A percentile compares a stretch with the other conserved stretches of the same genome.
These are phyloP conservation scores for Xanthia icteritia DNA, from an alignment of 2,888 invertebrate genomes.

Conservation along the genomic window DNA sequence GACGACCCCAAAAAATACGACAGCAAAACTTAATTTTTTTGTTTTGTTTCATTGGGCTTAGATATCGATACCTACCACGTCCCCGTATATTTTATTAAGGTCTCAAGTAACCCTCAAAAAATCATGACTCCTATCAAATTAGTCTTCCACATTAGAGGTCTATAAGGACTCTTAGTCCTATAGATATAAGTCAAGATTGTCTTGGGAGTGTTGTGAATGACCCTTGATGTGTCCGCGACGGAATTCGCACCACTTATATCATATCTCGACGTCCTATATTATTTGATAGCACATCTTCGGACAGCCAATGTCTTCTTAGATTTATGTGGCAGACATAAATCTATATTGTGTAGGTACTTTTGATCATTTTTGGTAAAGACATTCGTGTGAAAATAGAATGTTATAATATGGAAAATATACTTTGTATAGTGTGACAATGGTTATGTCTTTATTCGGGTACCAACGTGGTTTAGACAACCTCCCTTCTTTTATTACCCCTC, in stretches of 20 bases:
- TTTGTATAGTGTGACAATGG: background rate
- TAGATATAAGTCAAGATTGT: constrained; percentile 30
- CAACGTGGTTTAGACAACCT: background rate
- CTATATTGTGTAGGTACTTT: constrained; percentile 12
- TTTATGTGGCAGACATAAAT: constrained; percentile 42
- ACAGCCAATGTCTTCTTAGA: constrained; percentile 23
- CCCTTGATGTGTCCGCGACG: constrained; percentile 43
- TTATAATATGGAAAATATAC: background rate
- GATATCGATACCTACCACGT: no score
- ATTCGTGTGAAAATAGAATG: background rate
- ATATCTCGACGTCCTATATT: constrained; percentile 34
- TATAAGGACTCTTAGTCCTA: constrained; percentile 17
- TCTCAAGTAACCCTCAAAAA: constrained; percentile 13
- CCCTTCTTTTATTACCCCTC: background rate
- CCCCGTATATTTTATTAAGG: background rate
- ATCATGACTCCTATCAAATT: constrained; percentile 25
- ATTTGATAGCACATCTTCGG: constrained; percentile 18
- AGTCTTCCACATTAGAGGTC: constrained; percentile 27
- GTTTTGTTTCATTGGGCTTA: no score
- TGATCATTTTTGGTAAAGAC: constrained; percentile 6
- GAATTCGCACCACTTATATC: constrained; percentile 44
- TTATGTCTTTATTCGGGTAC: background rate
- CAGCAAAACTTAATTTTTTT: no score
- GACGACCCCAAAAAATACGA: no score
- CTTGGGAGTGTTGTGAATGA: constrained; percentile 27